These are phyloP conservation scores for Protobothrops flavoviridis DNA, from an alignment of 2,113 vertebrate species.

Conservation along the genomic window DNA sequence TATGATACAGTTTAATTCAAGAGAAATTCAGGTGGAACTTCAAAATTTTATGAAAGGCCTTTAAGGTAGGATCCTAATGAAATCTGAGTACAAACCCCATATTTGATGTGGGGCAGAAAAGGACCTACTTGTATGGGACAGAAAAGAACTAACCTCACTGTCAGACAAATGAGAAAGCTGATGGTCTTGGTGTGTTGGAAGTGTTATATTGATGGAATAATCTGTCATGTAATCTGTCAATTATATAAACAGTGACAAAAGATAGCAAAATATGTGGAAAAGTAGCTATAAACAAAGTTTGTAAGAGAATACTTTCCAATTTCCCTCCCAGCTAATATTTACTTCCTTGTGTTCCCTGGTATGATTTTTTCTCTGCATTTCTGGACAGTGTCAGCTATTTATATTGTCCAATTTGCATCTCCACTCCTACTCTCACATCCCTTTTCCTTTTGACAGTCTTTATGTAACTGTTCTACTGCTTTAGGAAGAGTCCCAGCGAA, in stretches of 20 bases:
- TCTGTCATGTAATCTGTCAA: not conserved
- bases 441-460: not conserved
- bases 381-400: not conserved
- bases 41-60: not conserved
- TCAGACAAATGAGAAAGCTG: not conserved
- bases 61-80: not conserved
- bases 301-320: too few relatives aligned
- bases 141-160: not conserved
- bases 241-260: not conserved
- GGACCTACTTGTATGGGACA: not conserved
- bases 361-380: not conserved
- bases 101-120: not conserved
- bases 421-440: not conserved
- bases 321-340: not conserved
- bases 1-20: not conserved
- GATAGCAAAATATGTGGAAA: not conserved
- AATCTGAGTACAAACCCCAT: not conserved
- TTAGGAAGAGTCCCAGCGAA: not conserved
- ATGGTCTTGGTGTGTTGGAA: not conserved
- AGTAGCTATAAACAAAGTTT: not conserved
- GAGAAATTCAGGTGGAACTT: not conserved
- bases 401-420: not conserved
- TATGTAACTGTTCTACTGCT: not conserved
- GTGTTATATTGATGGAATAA: not conserved
- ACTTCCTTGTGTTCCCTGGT: not conserved